Conservation (phyloP, 2,113 vertebrate species). For the Sebastes fasciatus region DNA sequence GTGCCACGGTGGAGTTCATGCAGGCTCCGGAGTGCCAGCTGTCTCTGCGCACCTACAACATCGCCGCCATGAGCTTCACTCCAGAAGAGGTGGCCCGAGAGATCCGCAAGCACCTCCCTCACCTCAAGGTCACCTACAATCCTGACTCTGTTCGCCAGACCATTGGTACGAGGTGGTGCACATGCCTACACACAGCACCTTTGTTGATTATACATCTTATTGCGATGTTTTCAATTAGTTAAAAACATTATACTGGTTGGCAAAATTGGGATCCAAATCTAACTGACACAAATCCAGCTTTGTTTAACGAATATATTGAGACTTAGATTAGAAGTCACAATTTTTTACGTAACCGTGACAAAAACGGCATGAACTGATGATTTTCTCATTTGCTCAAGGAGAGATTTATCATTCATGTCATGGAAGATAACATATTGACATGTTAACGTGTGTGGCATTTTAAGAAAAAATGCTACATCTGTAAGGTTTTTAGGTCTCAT, state of each 20-base stretch:
- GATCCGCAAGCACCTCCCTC: conserved; percentile 83
- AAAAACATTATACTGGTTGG: background rate
- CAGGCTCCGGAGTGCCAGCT: conserved; percentile 80
- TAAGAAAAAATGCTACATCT: too few relatives aligned
- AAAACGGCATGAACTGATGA: too few relatives aligned
- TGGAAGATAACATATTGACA: too few relatives aligned
- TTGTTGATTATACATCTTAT: background rate
- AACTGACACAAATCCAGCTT: too few relatives aligned
- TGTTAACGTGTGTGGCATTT: too few relatives aligned
- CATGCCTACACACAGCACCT: background rate
- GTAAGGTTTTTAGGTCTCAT: too few relatives aligned
- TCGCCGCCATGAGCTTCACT: conserved; percentile 86
- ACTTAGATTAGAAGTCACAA: too few relatives aligned
- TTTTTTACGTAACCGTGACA: too few relatives aligned
- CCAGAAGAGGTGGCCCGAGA: conserved; percentile 83
- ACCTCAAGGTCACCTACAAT: conserved; percentile 84
- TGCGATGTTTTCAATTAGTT: background rate
- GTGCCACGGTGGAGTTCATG: conserved; percentile 85
- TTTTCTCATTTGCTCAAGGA: too few relatives aligned
- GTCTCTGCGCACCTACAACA: conserved; percentile 85
- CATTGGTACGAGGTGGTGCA: conserved; percentile 74
- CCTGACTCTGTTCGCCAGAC: conserved; percentile 82
- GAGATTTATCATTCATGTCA: too few relatives aligned
- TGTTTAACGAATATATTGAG: too few relatives aligned
- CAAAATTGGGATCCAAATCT: background rate